Base-by-base conservation (phyloP, 2,797 vertebrate species). In the Morus bassanus region DNA sequence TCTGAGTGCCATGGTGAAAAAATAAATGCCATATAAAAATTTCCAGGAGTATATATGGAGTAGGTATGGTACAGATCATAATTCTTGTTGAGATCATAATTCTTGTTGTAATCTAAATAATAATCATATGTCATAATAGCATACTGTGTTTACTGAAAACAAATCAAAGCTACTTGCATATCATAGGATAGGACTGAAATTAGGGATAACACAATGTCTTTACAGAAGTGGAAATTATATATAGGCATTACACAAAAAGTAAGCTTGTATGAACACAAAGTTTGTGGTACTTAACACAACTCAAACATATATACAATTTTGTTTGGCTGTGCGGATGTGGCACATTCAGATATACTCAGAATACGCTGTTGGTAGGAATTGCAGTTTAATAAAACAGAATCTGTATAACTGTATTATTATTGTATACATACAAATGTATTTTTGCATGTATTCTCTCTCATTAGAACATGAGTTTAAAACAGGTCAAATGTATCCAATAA, bases 381-480 rank as follows among this genome's bases (percentile, higher is more conserved):
- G 59, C 50, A 69, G 96, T 82, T 96, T 93, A 96, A 84, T 78
- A 95, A 96, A 85, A 54, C 21, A 59, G 72, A 85, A 41, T 72
- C 69, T 78, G 43, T 53, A 72, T 33, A 73, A 70, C 6, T 68
- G 8, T 45, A 33, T 0, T 18, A 39, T 57, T 60, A 18, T 30
- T 69, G 13, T 17, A 84, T 10, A 73, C 3, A n/a, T 23, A n/a
- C 7, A 53, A 39, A 15, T 2, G 5, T 31, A 68, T 23, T 79
- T 63, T 35, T 89, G 56, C 25, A 57, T 77, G 46, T 63, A 72
- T 88, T 89, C 78, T 65, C 65, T 96, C 89, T 95, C 80, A 97
- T 80, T 95, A 96, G 35, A 92, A 91, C 64, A 77, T 3, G 39
- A 92, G 79, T 95, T 97, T 96, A 86, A 94, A 97, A 95, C 50